A percentile compares a stretch with the other conserved stretches of the same genome.
Conservation (phyloP, 2,113 vertebrate genomes). For the Oryzias javanicus region DNA sequence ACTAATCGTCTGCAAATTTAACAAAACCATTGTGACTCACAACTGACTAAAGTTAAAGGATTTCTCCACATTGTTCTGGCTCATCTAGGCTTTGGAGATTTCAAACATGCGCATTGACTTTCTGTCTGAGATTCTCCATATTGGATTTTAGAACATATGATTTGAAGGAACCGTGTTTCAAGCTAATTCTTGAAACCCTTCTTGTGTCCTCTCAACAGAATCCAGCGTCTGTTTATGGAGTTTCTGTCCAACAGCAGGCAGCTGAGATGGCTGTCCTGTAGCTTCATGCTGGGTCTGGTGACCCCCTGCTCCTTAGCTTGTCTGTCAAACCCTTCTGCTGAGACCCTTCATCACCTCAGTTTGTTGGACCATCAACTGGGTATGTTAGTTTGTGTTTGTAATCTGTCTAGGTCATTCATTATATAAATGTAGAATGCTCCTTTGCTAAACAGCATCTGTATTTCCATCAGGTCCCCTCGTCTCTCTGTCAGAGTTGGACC, state of each 20-base stretch:
- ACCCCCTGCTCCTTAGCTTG: conserved; percentile 90
- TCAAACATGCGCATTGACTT: no score
- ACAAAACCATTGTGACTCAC: no score
- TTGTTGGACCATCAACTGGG: conserved; percentile 91
- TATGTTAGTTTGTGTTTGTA: conserved; percentile 16
- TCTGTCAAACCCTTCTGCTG: conserved; percentile 89
- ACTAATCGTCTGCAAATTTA: no score
- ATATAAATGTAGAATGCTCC: no score
- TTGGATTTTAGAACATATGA: no score
- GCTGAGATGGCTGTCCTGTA: conserved; percentile 92
- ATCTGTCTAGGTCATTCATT: neutral
- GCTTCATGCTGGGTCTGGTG: conserved; percentile 94
- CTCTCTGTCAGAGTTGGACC: conserved; percentile 86
- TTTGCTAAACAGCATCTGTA: neutral
- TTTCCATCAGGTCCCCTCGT: conserved; percentile 79
- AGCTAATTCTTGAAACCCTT: conserved; percentile 9
- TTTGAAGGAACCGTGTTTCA: neutral
- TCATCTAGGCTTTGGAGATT: no score
- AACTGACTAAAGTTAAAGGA: no score
- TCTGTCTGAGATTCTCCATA: no score
- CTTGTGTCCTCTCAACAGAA: conserved; percentile 74
- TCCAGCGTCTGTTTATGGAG: conserved; percentile 95
- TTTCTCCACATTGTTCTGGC: no score
- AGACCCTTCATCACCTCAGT: conserved; percentile 93
- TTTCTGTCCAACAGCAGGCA: conserved; percentile 93